Percentiles rank a stretch among this genome's conserved stretches.
Conservation (phyloP, 2,797 vertebrate species). For the Rhabdophis nuchalis region DNA sequence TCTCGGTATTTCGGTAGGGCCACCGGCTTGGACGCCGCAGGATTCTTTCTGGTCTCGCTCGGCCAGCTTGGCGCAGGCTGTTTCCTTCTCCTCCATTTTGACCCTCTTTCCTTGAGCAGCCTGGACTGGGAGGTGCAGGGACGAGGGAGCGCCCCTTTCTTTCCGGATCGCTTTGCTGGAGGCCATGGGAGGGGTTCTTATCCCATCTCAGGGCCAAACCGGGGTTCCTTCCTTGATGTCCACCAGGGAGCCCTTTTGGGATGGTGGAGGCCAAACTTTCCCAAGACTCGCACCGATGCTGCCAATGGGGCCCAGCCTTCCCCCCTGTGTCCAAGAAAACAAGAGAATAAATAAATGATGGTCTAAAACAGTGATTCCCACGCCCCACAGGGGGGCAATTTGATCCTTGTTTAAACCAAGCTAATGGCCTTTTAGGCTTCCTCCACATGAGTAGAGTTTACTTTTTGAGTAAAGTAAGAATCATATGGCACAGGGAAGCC, state of each 20-base stretch:
- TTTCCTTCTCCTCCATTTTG: constrained; percentile 17
- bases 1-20: background rate
- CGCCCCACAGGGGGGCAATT: too few relatives aligned
- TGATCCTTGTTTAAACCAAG: too few relatives aligned
- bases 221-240: background rate
- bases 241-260: background rate
- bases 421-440: too few relatives aligned
- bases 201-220: constrained; percentile 5
- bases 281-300: background rate
- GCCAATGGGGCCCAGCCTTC: background rate
- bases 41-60: background rate
- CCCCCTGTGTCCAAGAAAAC: background rate
- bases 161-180: background rate
- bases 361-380: background rate
- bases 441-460: too few relatives aligned
- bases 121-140: background rate
- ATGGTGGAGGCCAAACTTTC: background rate
- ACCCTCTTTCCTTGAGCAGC: background rate
- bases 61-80: background rate
- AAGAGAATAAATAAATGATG: background rate
- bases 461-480: too few relatives aligned
- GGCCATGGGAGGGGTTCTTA: background rate
- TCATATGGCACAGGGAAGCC: too few relatives aligned
- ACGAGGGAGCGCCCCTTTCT: background rate
- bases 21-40: fast-evolving